Conservation (phyloP, 1,140 invertebrate genomes). For the Halyomorpha halys region DNA sequence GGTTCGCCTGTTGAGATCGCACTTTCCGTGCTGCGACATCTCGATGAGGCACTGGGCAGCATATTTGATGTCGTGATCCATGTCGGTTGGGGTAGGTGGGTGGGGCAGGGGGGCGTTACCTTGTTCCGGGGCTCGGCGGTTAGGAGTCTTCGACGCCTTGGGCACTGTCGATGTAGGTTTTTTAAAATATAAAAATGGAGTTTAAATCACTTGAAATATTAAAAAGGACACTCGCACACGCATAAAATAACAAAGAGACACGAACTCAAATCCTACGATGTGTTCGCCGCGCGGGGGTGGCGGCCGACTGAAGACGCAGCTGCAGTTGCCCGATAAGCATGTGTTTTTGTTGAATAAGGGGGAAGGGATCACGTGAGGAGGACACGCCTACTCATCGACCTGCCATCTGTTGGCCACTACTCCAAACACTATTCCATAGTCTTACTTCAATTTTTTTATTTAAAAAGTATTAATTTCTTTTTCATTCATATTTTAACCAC, state of each 20-base stretch:
- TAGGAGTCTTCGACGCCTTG: not conserved
- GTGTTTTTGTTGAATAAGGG: slow-evolving; percentile 18
- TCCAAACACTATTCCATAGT: not conserved
- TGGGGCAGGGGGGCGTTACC: slow-evolving; percentile 6
- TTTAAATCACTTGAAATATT: too few species aligned
- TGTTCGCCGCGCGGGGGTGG: slow-evolving; percentile 8
- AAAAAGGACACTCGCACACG: too few species aligned
- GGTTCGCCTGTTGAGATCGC: slow-evolving; percentile 31
- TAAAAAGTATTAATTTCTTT: too few species aligned
- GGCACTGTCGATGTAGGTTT: too few species aligned
- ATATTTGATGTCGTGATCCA: slow-evolving; percentile 42
- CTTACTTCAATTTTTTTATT: too few species aligned
- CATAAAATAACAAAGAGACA: not conserved
- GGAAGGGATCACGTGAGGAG: slow-evolving; percentile 6
- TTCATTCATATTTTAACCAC: too few species aligned
- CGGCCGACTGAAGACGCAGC: slow-evolving; percentile 16
- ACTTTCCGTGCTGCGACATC: slow-evolving; percentile 40
- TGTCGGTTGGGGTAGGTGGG: slow-evolving; percentile 23
- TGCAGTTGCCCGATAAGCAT: slow-evolving; percentile 10
- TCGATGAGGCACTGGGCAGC: slow-evolving; percentile 49
- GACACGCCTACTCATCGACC: slow-evolving; percentile 4
- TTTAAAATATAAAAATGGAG: too few species aligned
- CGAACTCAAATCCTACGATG: not conserved
- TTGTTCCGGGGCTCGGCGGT: not conserved
- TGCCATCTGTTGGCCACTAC: not conserved